Evolutionary conservation across 2,113 vertebrate genomes (phyloP), one percentile per base, ranked within the genome.

Genomic region (Nothoprocta pentlandii): DNA sequence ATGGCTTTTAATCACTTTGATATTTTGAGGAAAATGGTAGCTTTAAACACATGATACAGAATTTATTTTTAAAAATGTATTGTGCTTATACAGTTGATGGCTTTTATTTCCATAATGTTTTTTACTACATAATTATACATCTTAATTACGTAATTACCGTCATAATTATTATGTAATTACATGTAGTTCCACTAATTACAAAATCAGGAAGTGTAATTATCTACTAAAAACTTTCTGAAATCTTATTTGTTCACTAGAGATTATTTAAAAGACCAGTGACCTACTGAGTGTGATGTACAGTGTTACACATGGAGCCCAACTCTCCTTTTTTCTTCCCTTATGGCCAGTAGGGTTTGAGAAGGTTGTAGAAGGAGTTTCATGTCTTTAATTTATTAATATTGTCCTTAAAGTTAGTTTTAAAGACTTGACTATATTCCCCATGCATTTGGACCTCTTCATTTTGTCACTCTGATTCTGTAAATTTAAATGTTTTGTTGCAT

Each of bases 151-250:
- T 98, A 98, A 98, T 98, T 98, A 98, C 98, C 97, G 97, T 98
- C 98, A 98, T 98, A 98, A 98, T 98, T 98, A 98, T 98, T 98
- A 98, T 98, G 98, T 98, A 98, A 98, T 98, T 98, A 97, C 97
- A 95, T 98, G 98, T 98, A 98, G 98, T 98, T 98, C 98, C 97
- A 98, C 98, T 98, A 98, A 98, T 98, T 98, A 98, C 97, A 98
- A 98, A 98, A 98, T 98, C 98, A 98, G 98, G 98, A 98, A 98
- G 98, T 98, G 96, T 98, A 98, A 98, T 98, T 98, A 98, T 98
- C 97, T 98, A 98, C 97, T 98, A 97, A 98, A 98, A 98, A 98
- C 97, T 97, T 98, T 98, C 97, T 97, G 97, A 98, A 98, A 98
- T 98, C 97, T 96, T 96, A 97, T 96, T 98, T 97, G 97, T 97